phyloP scores from a whole-genome alignment of 1,140 invertebrate species.

The Philopotamus ludificatus region DNA sequence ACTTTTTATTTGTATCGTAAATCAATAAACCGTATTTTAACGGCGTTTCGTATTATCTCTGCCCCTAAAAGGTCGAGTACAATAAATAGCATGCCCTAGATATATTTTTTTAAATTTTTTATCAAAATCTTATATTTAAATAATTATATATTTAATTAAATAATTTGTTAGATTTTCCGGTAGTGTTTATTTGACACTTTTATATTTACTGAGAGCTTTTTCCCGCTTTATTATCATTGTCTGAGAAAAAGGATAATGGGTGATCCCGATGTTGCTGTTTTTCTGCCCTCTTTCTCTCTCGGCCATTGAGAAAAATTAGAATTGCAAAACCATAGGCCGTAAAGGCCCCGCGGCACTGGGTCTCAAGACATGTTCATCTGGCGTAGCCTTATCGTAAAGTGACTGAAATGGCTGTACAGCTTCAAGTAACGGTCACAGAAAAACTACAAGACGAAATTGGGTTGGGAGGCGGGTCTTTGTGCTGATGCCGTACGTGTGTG shows the following conservation, averaged over 20 bases:
- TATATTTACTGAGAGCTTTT: too few relatives aligned
- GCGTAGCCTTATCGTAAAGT: constrained; percentile 6
- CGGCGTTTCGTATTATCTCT: too few relatives aligned
- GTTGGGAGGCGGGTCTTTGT: constrained; percentile 10
- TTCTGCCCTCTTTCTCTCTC: too few relatives aligned
- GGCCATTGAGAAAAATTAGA: constrained; percentile 9
- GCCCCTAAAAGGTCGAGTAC: too few relatives aligned
- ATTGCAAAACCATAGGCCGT: constrained; percentile 8
- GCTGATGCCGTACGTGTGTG: background rate
- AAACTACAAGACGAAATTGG: constrained; percentile 13
- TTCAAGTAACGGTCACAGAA: constrained; percentile 6
- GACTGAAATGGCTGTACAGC: constrained; percentile 6
- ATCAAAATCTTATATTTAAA: too few relatives aligned
- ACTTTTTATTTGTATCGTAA: too few relatives aligned
- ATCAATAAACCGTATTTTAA: too few relatives aligned
- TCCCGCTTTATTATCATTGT: background rate
- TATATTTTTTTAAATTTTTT: too few relatives aligned
- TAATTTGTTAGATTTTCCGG: too few relatives aligned
- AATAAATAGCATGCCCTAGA: too few relatives aligned
- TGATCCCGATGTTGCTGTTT: constrained; percentile 4
- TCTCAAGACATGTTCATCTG: constrained; percentile 4
- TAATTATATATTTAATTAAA: too few relatives aligned
- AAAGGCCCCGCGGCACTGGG: background rate
- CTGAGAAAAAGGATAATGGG: background rate
- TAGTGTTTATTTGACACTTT: too few relatives aligned